Conservation (phyloP, 2,888 invertebrate species). For the Iselma pallidipennis region DNA sequence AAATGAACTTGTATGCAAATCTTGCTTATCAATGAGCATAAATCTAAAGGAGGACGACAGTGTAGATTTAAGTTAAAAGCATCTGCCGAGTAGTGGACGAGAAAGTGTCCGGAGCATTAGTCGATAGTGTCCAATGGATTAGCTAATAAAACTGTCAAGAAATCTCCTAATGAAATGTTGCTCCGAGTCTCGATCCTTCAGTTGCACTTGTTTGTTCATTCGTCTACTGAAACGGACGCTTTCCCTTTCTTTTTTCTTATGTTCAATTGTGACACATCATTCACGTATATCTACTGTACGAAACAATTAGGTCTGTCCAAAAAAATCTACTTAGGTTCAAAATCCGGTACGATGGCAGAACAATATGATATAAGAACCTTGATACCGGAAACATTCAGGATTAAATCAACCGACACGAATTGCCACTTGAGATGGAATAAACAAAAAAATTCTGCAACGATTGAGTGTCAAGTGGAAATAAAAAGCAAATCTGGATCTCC, state of each 20-base stretch:
- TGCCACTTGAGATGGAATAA: too few relatives aligned
- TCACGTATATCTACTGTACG: background rate
- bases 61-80: background rate
- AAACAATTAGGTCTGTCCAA: background rate
- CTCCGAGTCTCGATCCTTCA: slow-evolving; percentile 7
- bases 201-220: slow-evolving; percentile 4
- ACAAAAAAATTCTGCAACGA: background rate
- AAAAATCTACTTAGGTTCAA: background rate
- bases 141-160: slow-evolving; percentile 33
- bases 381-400: background rate
- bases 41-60: background rate
- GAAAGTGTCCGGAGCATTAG: slow-evolving; percentile 28
- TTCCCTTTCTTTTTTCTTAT: background rate
- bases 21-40: background rate
- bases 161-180: slow-evolving; percentile 28
- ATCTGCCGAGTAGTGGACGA: slow-evolving; percentile 16
- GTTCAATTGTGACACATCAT: background rate
- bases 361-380: background rate
- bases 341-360: background rate
- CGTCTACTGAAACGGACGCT: background rate
- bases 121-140: slow-evolving; percentile 27
- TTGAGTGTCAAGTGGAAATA: background rate
- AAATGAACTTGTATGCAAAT: slow-evolving; percentile 14
- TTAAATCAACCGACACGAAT: background rate
- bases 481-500: background rate